These are phyloP conservation scores for Actenoides lindsayi DNA, from an alignment of 2,113 vertebrate species.

Conservation along the genomic window DNA sequence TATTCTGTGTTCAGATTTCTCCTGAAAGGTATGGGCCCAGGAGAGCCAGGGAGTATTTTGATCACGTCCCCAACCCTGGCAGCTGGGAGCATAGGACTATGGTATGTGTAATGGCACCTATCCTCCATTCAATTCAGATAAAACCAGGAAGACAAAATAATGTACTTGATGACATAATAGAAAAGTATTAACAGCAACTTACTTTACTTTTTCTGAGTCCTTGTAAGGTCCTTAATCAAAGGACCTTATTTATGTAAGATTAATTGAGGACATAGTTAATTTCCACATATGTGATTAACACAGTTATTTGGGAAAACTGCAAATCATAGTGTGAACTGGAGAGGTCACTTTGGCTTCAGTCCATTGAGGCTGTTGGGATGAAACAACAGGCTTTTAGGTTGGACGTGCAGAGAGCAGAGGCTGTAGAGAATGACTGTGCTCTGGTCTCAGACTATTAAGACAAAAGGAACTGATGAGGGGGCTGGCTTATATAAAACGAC, in stretches of 20 bases:
- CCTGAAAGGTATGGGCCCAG: neutral
- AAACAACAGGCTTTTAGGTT: neutral
- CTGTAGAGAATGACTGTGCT: neutral
- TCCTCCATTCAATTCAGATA: neutral
- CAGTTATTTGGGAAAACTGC: neutral
- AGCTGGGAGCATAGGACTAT: fast-evolving
- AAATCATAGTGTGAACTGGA: neutral
- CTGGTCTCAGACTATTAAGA: neutral
- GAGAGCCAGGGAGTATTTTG: neutral
- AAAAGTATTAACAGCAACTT: neutral
- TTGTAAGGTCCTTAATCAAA: neutral
- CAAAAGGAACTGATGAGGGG: neutral
- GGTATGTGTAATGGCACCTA: no score
- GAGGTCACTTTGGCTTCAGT: neutral
- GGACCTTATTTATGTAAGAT: neutral
- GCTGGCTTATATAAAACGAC: neutral
- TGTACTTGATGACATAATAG: neutral
- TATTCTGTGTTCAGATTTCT: neutral
- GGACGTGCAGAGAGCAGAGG: fast-evolving
- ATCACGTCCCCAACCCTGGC: neutral
- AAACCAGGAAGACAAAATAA: neutral
- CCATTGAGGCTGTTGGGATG: neutral
- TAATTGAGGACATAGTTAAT: neutral
- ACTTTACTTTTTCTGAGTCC: neutral
- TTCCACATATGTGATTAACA: neutral